Evolutionary conservation across 2,113 vertebrate species (phyloP).

Genomic region (Bubo bubo): DNA sequence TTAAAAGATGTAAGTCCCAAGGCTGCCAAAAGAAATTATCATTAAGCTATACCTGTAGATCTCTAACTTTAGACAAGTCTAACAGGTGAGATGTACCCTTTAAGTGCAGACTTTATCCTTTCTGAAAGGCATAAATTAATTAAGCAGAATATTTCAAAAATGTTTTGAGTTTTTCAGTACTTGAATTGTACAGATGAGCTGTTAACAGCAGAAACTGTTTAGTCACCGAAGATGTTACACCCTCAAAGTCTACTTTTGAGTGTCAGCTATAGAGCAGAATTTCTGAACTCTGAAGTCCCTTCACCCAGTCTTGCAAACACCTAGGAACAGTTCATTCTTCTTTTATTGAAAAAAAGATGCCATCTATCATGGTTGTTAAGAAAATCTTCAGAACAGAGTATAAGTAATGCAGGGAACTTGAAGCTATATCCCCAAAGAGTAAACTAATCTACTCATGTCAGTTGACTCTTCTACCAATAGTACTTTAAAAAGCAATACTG

Average conservation of each 20-base stretch:
- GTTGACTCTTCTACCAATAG: background rate
- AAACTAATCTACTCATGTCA: constrained; percentile 2
- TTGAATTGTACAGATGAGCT: background rate
- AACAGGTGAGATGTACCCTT: background rate
- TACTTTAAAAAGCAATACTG: background rate
- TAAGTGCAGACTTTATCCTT: background rate
- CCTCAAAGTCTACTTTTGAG: background rate
- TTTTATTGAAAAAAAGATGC: background rate
- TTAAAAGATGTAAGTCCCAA: background rate
- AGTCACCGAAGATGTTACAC: background rate
- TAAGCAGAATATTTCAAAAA: background rate
- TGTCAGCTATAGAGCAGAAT: background rate
- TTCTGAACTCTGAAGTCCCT: background rate
- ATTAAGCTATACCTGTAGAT: background rate
- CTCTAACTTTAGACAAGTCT: background rate
- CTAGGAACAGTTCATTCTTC: background rate
- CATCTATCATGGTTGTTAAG: background rate
- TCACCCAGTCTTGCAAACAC: background rate
- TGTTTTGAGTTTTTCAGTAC: background rate
- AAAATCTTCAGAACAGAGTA: background rate
- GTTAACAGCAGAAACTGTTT: background rate
- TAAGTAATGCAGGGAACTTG: background rate
- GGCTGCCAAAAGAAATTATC: background rate
- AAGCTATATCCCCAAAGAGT: constrained; percentile 2
- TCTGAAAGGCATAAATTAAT: background rate